Conservation (phyloP, 2,888 invertebrate species). For the Athripsodes cinereus region DNA sequence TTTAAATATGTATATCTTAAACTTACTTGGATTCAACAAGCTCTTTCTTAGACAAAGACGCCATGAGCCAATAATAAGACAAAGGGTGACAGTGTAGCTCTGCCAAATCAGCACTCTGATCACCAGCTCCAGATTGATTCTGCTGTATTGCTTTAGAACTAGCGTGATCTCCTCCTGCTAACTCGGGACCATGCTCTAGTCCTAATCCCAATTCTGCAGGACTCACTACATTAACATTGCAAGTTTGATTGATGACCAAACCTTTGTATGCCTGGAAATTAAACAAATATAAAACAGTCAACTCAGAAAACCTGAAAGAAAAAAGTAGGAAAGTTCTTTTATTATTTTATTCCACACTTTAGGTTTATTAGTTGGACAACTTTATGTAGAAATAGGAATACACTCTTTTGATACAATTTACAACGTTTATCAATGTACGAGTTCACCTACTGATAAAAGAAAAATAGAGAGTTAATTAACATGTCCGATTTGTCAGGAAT, state of each 20-base stretch:
- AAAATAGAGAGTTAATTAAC: no score
- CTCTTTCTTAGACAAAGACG: constrained; percentile 45
- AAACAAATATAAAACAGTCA: no score
- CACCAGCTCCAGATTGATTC: neutral
- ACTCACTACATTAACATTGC: neutral
- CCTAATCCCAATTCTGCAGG: neutral
- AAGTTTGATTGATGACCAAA: neutral
- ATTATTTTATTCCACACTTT: no score
- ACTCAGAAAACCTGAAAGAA: no score
- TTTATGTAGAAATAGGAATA: no score
- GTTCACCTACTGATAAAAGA: no score
- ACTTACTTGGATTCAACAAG: constrained; percentile 42
- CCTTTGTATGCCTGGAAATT: neutral
- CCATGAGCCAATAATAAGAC: constrained; percentile 55
- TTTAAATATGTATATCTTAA: neutral
- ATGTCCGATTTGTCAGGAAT: no score
- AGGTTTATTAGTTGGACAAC: no score
- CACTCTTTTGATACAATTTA: no score
- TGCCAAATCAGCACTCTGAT: neutral
- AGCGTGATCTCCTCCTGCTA: neutral
- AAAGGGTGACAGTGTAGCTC: constrained; percentile 48
- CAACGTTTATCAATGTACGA: no score
- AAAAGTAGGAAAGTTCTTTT: no score
- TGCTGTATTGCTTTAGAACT: no score
- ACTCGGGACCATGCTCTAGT: neutral